Base-by-base conservation (phyloP, 1,140 invertebrate species). In the Bacillus rossius region DNA sequence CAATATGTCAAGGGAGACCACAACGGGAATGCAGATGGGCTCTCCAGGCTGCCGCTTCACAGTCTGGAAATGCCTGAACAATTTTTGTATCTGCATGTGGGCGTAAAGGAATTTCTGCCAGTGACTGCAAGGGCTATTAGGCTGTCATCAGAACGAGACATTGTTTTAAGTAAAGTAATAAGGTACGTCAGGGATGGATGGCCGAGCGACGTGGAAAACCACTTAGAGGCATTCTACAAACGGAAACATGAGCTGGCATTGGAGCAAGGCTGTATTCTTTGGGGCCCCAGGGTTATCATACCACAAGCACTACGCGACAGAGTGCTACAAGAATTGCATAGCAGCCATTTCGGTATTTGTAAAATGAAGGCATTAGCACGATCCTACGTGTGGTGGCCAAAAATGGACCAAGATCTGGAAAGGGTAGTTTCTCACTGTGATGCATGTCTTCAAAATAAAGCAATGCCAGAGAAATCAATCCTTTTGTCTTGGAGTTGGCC, bases 381-480 rank as follows among this genome's bases (percentile, higher is more conserved):
- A 16, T 67, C 57, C 53, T 72, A 77, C 60, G 65, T 77, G 8
- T 80, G 72, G 62, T 80, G 74, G 74, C 72, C 71, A 2, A 63
- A 59, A 17, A 60, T 80, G 1, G 73, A 80, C 58, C 20, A 38
- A 7, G 69, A 75, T 1, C 74, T 79, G 4, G 67, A 74, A 53
- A 42, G 59, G n/a, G 17, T 63, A 10, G 64, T 62, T 17, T 26
- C 20, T 20, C 22, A 7, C 19, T 67, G 55, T 50, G 13, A 26
- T n/a, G 8, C 23, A n/a, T 65, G 62, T 53, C 50, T 45, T 8
- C 43, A 45, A 45, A 45, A 45, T n/a, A 45, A 25, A 13, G 5
- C 17, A 45, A 45, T 45, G 43, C 17, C 43, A 20, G 43, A 20
- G 5, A 45, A 45, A 13, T 45, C 38, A 22, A 23, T n/a, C 14